Evolutionary conservation across 2,797 vertebrate species (phyloP), one percentile per base, ranked within the genome.

Genomic region (Otus scops): DNA sequence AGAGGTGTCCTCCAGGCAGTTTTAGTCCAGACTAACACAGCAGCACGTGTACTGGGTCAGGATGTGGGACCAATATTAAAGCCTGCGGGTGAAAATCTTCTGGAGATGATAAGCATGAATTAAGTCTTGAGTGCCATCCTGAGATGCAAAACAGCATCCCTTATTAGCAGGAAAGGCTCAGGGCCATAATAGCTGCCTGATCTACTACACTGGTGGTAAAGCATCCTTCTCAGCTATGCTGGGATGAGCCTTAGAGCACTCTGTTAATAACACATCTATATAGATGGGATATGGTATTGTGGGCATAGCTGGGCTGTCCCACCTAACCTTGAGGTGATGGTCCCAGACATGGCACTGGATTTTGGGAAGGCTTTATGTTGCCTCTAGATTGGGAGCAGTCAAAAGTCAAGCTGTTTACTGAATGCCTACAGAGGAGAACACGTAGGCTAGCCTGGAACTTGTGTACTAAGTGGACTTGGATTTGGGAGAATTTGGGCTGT

Each of bases 201-300:
- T 30, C 22, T 9, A 61, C 6, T 50, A 38, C 19, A 38, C 0
- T 23, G 47, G 32, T 38, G 34, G 23, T 4, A 34, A 6, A 50
- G 7, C 61, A 50, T 53, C 34, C 32, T 82, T 57, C 75, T 76
- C 32, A 34, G 2, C 5, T 27, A 3, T 38, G 18, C 48, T 87
- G 27, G 14, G 34, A 36, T 61, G 10, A 81, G 7, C 9, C 14
- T 61, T 30, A 45, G 28, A 59, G 24, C 17, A 14, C 38, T 41
- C 30, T 28, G 51, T 13, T 70, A 47, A 16, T 19, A 30, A 6
- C 18, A 47, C 51, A 30, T 5, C 4, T 36, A 2, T 30, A 17
- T 2, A 11, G 30, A 38, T 1, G 3, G n/a, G 32, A 5, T 32
- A 24, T n/a, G 34, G 7, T 67, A 13, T 3, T 5, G 22, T 22